Evolutionary conservation across 2,888 invertebrate genomes (phyloP).

Genomic region (Drosophila anomalipes): DNA sequence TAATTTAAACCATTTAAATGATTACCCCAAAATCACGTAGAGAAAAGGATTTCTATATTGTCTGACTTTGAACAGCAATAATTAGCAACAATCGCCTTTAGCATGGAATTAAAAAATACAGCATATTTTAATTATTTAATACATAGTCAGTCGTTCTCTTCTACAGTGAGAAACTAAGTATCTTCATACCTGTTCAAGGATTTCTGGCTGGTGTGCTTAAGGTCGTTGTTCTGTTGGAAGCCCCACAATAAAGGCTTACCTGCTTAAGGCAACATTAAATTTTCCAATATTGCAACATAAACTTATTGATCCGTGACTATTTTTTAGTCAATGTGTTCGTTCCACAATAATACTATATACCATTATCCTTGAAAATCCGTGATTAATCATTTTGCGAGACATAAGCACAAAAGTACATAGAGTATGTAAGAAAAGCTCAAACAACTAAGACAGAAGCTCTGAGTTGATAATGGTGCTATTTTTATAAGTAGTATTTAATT

Average conservation of each 20-base stretch:
- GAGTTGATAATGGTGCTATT: neutral
- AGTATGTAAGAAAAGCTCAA: neutral
- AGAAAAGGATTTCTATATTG: too few relatives aligned
- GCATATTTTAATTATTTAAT: too few relatives aligned
- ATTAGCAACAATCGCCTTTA: too few relatives aligned
- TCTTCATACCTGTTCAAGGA: too few relatives aligned
- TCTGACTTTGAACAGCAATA: too few relatives aligned
- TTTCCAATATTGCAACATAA: neutral
- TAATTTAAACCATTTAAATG: neutral
- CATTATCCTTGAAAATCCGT: neutral
- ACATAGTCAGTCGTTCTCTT: too few relatives aligned
- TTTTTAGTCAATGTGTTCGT: neutral
- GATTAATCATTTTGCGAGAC: neutral
- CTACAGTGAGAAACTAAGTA: too few relatives aligned
- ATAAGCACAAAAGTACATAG: neutral
- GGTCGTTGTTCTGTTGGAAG: neutral
- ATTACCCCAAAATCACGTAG: too few relatives aligned
- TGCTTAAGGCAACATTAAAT: neutral
- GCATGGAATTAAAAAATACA: too few relatives aligned
- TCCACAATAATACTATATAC: neutral
- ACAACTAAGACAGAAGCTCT: neutral
- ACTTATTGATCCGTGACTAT: neutral
- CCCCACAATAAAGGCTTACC: neutral
- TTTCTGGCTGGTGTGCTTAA: neutral
- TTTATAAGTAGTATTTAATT: neutral